phyloP scores from a whole-genome alignment of 37 sponge, comb jelly and placozoan species.

The Chondrosia reniformis region DNA sequence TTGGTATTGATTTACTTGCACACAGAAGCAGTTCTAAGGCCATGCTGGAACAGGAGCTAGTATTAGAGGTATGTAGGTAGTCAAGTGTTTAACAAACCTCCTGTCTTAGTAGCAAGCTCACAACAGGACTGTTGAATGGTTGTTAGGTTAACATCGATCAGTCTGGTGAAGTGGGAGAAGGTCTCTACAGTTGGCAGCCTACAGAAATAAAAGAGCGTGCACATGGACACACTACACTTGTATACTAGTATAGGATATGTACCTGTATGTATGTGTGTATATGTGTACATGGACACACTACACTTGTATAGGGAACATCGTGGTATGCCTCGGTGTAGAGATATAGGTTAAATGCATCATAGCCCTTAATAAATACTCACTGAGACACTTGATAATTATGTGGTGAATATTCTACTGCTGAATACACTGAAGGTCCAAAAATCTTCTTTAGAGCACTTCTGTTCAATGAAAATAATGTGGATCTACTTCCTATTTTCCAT shows the following conservation, averaged over 20 bases:
- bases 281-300: neutral
- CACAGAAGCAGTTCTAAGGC: no score
- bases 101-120: neutral
- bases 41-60: no score
- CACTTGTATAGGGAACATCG: neutral
- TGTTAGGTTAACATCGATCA: slow-evolving; percentile 41
- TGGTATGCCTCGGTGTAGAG: neutral
- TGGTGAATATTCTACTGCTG: slow-evolving; percentile 60
- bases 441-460: slow-evolving; percentile 48
- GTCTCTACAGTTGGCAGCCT: slow-evolving; percentile 63
- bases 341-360: neutral
- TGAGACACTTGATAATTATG: slow-evolving; percentile 63
- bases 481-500: slow-evolving; percentile 62
- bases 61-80: no score
- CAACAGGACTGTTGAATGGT: slow-evolving; percentile 43
- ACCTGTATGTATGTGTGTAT: neutral
- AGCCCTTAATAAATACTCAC: slow-evolving; percentile 33
- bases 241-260: neutral
- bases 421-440: slow-evolving; percentile 62
- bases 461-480: neutral
- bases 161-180: slow-evolving; percentile 50
- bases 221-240: no score
- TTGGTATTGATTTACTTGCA: no score
- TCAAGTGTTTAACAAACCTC: slow-evolving; percentile 18
- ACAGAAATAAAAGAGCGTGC: neutral